Base-by-base conservation (phyloP, 2,888 invertebrate species). In the Hirudinaria manillensis region DNA sequence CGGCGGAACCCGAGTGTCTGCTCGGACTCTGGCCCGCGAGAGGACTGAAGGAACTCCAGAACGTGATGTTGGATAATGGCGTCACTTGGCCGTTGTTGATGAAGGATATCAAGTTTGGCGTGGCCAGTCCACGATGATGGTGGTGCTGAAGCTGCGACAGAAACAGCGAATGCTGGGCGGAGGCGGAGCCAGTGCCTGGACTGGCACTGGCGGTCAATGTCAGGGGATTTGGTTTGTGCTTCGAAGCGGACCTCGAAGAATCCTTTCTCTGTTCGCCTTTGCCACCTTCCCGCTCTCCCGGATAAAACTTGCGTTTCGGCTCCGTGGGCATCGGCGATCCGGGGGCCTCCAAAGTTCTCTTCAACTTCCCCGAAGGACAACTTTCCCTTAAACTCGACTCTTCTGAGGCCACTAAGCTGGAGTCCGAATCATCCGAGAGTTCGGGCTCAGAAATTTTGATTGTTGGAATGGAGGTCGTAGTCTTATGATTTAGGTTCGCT, bases 1-100 rank as follows among this genome's bases (percentile, higher is more conserved):
- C 32, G 27, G 73, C 66, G n/a, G 56, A 55, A 67, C 78, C 78
- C 29, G 80, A 75, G 7, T 61, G 61, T 10, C 61, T 45, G 19
- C 81, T 79, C 16, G 84, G 84, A 38, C 83, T 83, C 76, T 83
- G 81, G 10, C 82, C 81, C 13, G 83, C 81, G 19, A 83, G 80
- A 3, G 84, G 84, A 75, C 83, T 83, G 13, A 84, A 78, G 0
- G 85, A 85, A 77, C 84, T 84, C 86, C 86, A 86, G 80, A 86
- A 86, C 77, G 85, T 82, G 27, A 83, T 78, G 7, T 82, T 83
- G 36, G 84, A 78, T 34, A 83, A 78, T 38, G 83, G 83, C 10
- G 84, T 82, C 72, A 82, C 73, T 76, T 83, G 78, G 36, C 80
- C 80, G 34, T 68, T 65, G 45, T 67, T 45, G 27, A 77, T 66